Evolutionary conservation across 2,113 vertebrate species (phyloP), one percentile per base, ranked within the genome.

Genomic region (Paradoxurus hermaphroditus): DNA sequence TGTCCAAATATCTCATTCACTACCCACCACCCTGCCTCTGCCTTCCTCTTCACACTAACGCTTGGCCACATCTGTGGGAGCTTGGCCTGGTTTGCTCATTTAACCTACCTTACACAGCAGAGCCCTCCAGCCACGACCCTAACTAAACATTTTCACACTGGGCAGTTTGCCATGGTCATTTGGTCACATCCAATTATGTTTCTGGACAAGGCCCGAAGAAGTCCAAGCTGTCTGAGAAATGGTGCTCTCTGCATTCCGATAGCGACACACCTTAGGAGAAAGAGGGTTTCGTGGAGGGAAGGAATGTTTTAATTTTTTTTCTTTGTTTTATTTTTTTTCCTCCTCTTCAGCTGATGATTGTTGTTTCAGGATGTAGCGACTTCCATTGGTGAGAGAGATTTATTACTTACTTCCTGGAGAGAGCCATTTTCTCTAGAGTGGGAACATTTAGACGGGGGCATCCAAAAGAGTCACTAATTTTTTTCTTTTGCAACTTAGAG

Each of bases 381-480:
- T 95, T 96, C 39, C 53, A 86, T 34, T 94, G 82, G 70, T 73
- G 81, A 96, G 81, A 94, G 95, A 97, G 88, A 95, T 93, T 95
- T 91, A 94, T 95, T 91, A 41, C 86, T 93, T 36, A 86, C 44
- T 96, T 96, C 93, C 87, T 75, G 41, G 62, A 88, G 91, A 97
- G 92, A 56, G 82, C 46, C 49, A 44, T 95, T 97, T 98, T 95
- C 90, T 82, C 72, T 97, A 77, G 91, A 86, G 92, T 96, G 82
- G 97, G 95, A 97, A 86, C 82, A 86, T 86, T 94, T 78, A 53
- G 73, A 93, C 0, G 1, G 16, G 44, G 21, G n/a, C 90, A 92
- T 96, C 87, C 88, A 95, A 95, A 94, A 72, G 77, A 70, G 77
- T 85, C 75, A 91, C 90, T 27, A 25, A 31, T 41, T 62, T 49